Base-by-base conservation (phyloP, 2,888 invertebrate genomes). In the Eupelmus urozonus region DNA sequence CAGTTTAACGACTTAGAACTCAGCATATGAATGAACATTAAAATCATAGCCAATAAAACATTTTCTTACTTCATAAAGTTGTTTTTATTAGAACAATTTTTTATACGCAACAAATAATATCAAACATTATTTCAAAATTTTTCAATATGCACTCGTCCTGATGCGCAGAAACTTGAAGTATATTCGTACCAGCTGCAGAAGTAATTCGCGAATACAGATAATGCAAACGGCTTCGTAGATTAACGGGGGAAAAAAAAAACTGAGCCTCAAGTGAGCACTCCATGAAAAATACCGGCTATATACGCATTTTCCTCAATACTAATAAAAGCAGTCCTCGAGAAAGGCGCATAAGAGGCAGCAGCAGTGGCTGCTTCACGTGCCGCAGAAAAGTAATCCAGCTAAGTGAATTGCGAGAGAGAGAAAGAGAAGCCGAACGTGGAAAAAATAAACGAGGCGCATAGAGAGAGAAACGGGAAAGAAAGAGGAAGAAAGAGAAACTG, bases 331-430 rank as follows among this genome's bases (percentile, higher is more conserved):
- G 9, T 34, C 34, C 9, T 34, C 34, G 3, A 34, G 9, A 34
- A n/a, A n/a, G n/a, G n/a, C n/a, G n/a, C 34, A 34, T 5, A 5
- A 34, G 9, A 34, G 45, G 45, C 16, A 45, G 16, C 45, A 16
- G 16, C 13, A 45, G 16, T 16, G 2, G 16, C 2, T 5, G 34
- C 34, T 34, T 34, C 9, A 34, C 3, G 34, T 9, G 25, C 42
- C 25, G n/a, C 57, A 45, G 29, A 57, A 70, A 59, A 70, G 49
- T 71, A 71, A 71, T 71, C 70, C 34, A 7, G 60, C 29, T 49
- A 60, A 71, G 49, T 71, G 70, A 71, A 71, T 71, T 60, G 60
- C 59, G 45, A 71, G 45, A n/a, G n/a, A 25, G 42, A 40, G 65
- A 49, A 25, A 20, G n/a, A 45, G 27, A 49, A 65, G 5, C 2